Percentiles rank a stretch among this genome's conserved stretches.
Conservation (phyloP, 1,140 invertebrate genomes). For the Dermatophagoides farinae region DNA sequence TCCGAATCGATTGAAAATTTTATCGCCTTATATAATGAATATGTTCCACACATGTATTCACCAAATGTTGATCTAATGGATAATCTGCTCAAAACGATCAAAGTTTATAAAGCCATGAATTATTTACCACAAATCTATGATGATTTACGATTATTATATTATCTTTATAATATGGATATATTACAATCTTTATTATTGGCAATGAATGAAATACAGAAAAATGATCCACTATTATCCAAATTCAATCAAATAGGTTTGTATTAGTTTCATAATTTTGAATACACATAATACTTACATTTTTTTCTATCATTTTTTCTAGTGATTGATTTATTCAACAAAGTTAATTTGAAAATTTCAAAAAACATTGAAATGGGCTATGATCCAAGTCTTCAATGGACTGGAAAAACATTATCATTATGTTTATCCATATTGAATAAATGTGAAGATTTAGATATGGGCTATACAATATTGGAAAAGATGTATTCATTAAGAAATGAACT, state of each 20-base stretch:
- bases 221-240: not conserved
- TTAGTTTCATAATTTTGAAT: not conserved
- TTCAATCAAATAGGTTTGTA: not conserved
- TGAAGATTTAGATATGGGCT: not conserved
- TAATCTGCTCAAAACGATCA: slow-evolving; percentile 35
- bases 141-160: slow-evolving; percentile 26
- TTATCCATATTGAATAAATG: not conserved
- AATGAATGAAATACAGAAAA: not conserved
- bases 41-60: slow-evolving; percentile 57
- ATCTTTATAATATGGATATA: not conserved
- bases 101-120: slow-evolving; percentile 36
- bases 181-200: not conserved
- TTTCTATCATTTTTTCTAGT: not conserved
- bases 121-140: slow-evolving; percentile 52
- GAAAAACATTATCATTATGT: slow-evolving; percentile 1
- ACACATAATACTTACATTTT: not conserved
- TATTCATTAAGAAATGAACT: not conserved
- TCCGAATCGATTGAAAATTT: slow-evolving; percentile 45
- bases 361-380: not conserved
- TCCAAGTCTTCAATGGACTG: not conserved
- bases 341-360: not conserved
- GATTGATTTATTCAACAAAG: not conserved
- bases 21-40: slow-evolving; percentile 42
- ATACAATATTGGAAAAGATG: not conserved
- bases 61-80: slow-evolving; percentile 47